A percentile compares a stretch with the other conserved stretches of the same genome.
Conservation (phyloP, 2,797 vertebrate genomes). For the Presbytis comata region DNA sequence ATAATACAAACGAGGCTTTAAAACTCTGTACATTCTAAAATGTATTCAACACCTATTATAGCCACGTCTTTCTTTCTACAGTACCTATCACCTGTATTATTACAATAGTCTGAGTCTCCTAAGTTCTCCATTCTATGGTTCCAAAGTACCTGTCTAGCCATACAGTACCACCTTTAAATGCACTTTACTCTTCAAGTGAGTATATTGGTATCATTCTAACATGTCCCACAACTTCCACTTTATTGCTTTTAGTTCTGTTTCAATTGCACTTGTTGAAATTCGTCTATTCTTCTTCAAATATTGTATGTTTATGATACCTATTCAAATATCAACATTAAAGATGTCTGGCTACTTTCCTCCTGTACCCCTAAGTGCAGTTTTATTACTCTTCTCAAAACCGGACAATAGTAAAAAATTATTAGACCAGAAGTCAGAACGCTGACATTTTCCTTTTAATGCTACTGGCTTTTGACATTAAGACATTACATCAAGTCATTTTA, state of each 20-base stretch:
- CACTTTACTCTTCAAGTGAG: neutral
- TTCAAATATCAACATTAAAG: neutral
- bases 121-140: neutral
- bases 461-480: neutral
- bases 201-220: neutral
- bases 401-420: neutral
- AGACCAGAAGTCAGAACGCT: neutral
- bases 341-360: neutral
- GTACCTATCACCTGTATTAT: neutral
- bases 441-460: neutral
- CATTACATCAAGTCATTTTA: slow-evolving; percentile 10
- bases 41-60: neutral
- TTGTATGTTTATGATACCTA: neutral
- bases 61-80: neutral
- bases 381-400: neutral
- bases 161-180: neutral
- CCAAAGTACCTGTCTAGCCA: neutral
- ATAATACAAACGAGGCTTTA: neutral
- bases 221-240: neutral
- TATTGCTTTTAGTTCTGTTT: neutral
- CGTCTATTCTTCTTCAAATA: neutral
- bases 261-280: neutral
- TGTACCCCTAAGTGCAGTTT: neutral
- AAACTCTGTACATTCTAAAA: neutral
- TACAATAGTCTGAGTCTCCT: neutral